These are phyloP conservation scores for Linepithema humile DNA, from an alignment of 1,140 invertebrate genomes.

Conservation along the genomic window DNA sequence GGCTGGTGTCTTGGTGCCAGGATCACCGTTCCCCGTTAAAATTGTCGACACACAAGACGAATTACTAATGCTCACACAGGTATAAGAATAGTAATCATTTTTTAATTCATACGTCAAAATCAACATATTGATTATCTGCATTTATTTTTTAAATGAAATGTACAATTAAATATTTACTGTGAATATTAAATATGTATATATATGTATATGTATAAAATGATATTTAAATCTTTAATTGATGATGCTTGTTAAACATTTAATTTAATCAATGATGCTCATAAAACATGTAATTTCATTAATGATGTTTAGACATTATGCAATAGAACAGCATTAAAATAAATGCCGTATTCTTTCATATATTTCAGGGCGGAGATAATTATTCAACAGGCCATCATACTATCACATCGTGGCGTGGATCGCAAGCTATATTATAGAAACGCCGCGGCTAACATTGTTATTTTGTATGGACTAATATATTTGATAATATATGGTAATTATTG, in stretches of 20 bases:
- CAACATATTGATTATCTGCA: conserved; percentile 1
- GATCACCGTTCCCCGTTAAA: conserved; percentile 99
- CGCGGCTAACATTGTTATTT: conserved; percentile 78
- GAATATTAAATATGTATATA: neutral
- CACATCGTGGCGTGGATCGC: conserved; percentile 84
- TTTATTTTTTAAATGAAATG: neutral
- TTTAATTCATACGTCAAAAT: conserved; percentile 44
- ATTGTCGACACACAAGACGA: conserved; percentile 99
- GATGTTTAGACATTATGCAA: too few relatives aligned
- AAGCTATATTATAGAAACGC: conserved; percentile 82
- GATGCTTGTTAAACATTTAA: neutral
- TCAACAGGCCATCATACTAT: conserved; percentile 84
- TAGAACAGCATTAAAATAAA: neutral
- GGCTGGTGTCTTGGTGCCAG: conserved; percentile 98
- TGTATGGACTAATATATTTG: conserved; percentile 82
- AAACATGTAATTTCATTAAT: too few relatives aligned
- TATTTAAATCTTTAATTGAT: neutral
- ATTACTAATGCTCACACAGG: conserved; percentile 86
- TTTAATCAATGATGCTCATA: too few relatives aligned
- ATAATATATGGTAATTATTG: conserved; percentile 80
- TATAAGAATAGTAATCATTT: conserved; percentile 55
- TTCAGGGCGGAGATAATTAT: conserved; percentile 81
- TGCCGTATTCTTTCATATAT: conserved; percentile 29
- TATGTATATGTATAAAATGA: neutral
- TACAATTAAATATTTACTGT: neutral